phyloP scores from a whole-genome alignment of 2,113 vertebrate genomes.

The Pseudorhombus dupliciocellatus region DNA sequence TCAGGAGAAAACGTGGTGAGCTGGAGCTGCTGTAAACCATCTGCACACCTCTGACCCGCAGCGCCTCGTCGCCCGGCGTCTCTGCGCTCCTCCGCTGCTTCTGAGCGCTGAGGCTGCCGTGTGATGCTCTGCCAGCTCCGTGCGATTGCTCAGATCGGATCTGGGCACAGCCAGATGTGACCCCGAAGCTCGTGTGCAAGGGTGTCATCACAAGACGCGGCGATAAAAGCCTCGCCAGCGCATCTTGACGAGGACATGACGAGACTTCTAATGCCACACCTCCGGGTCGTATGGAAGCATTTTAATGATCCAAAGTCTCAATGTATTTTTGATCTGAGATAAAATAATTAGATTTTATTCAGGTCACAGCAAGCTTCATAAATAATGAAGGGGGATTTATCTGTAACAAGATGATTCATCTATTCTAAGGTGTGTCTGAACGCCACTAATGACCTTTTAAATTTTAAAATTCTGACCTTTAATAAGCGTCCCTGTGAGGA shows the following conservation, averaged over 20 bases:
- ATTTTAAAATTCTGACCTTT: constrained; percentile 60
- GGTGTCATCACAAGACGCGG: constrained; percentile 47
- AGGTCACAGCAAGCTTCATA: constrained; percentile 10
- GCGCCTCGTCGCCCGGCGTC: constrained; percentile 19
- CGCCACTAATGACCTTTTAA: constrained; percentile 43
- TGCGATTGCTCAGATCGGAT: constrained; percentile 66
- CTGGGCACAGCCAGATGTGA: constrained; percentile 69
- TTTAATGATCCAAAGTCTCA: neutral
- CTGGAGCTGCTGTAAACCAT: constrained; percentile 62
- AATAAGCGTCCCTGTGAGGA: constrained; percentile 25
- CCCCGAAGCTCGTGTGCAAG: constrained; percentile 43
- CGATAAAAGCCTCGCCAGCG: constrained; percentile 24
- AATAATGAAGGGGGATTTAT: constrained; percentile 18
- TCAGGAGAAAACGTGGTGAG: constrained; percentile 39
- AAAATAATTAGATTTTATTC: constrained; percentile 12
- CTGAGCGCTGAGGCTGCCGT: constrained; percentile 34
- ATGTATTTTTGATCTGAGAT: constrained; percentile 2
- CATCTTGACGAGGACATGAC: neutral
- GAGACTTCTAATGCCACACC: neutral
- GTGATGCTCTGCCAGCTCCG: constrained; percentile 70
- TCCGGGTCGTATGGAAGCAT: neutral
- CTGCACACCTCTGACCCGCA: constrained; percentile 51
- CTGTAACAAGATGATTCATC: constrained; percentile 24
- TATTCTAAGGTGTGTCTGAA: constrained; percentile 9
- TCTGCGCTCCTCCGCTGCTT: constrained; percentile 5